Base-by-base conservation (phyloP, 2,888 invertebrate species). In the Spodoptera exigua region DNA sequence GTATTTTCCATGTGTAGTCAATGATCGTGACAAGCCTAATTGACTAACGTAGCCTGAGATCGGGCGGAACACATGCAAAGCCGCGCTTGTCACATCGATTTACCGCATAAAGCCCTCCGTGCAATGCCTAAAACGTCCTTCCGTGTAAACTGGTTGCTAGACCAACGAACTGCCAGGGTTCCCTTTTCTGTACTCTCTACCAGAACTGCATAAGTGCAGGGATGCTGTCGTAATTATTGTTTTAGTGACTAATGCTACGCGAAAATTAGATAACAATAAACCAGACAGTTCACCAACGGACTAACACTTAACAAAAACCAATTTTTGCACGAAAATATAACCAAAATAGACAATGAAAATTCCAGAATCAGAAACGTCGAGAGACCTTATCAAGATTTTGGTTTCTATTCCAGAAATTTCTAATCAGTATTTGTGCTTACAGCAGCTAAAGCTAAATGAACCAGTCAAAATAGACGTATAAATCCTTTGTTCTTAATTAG, bases 61-160 rank as follows among this genome's bases (percentile, higher is more conserved):
- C 73, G 70, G 76, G 80, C 80, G 81, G 80, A 79, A 85, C 86
- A 84, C 82, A 84, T 84, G 85, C 86, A 87, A 86, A 86, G 85
- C 67, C 69, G 70, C 69, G 78, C 78, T 82, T 89, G 90, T 89
- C 90, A 89, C 83, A 81, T 84, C 83, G 85, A 85, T 84, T 85
- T 82, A 81, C 86, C 80, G 83, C 82, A 81, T 85, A 83, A 80
- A 87, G 82, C 81, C 72, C 74, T 81, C 81, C 83, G 72, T 77
- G 84, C 74, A 69, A 79, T 83, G 84, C 90, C 89, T 89, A 90
- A 91, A 90, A 89, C 81, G 89, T 90, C 86, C 89, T 91, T 91
- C 90, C 89, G 87, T 81, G 83, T 87, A 89, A 89, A 88, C 89
- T 84, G 86, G 89, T 88, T 86, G 78, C 81, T 74, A 71, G 77